Evolutionary conservation across 2,888 invertebrate genomes (phyloP).

Genomic region (Andrena trimmerana): DNA sequence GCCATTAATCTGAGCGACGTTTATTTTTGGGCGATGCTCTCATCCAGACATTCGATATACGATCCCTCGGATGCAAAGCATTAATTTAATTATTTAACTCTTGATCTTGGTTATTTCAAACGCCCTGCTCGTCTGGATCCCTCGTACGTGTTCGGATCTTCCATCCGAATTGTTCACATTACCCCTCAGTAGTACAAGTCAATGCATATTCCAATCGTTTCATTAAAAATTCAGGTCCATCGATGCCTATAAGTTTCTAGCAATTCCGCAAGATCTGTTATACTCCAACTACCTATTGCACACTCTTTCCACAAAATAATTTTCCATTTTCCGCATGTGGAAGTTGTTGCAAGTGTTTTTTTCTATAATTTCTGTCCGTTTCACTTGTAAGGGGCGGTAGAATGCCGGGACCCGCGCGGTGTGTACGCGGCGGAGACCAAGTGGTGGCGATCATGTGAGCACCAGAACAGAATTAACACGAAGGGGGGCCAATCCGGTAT

Average conservation of each 20-base stretch:
- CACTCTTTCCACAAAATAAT: too few relatives aligned
- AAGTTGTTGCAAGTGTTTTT: background rate
- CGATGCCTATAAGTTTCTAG: too few relatives aligned
- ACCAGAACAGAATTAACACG: slow-evolving; percentile 80
- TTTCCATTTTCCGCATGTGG: background rate
- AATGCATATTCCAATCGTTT: too few relatives aligned
- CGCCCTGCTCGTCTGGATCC: slow-evolving; percentile 22
- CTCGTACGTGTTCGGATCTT: slow-evolving; percentile 10
- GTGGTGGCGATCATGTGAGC: slow-evolving; percentile 77
- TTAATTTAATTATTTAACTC: slow-evolving; percentile 52
- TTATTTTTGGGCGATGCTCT: slow-evolving; percentile 57
- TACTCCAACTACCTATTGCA: too few relatives aligned
- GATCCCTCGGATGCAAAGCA: slow-evolving; percentile 42
- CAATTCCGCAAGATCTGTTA: too few relatives aligned
- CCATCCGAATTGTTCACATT: background rate
- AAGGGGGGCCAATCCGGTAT: slow-evolving; percentile 80
- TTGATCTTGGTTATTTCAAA: slow-evolving; percentile 41
- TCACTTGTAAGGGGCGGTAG: slow-evolving; percentile 42
- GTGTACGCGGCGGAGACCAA: slow-evolving; percentile 60
- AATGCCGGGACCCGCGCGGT: slow-evolving; percentile 49
- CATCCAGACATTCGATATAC: slow-evolving; percentile 59
- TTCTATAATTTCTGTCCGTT: background rate
- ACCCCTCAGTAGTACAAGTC: too few relatives aligned
- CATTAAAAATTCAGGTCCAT: too few relatives aligned
- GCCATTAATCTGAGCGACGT: slow-evolving; percentile 56